Base-by-base conservation (phyloP, 2,888 invertebrate genomes). In the Xanthostigma xanthostigma region DNA sequence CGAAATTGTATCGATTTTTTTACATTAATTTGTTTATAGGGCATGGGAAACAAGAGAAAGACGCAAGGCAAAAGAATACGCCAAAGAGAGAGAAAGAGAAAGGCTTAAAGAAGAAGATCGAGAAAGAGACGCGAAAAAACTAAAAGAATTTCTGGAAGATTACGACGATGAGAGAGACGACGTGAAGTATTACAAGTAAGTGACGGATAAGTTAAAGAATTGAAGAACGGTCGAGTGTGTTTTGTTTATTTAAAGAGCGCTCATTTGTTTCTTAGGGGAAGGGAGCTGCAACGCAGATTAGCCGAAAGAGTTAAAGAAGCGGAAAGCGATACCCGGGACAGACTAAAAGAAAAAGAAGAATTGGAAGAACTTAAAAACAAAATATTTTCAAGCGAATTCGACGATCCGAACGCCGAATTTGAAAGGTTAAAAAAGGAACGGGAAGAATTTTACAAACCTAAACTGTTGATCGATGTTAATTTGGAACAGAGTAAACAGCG, bases 121-220 rank as follows among this genome's bases (percentile, higher is more conserved):
- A 50, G 84, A 87, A 65, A 79, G 84, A 50, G 97, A 98, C 69
- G 95, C 94, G 1, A 89, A 91, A 69, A 76, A 91, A 41, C 75
- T 98, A 48, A 93, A 94, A 67, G 93, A 96, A 72, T 99, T 99
- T 68, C 76, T 98, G 3, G 98, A 98, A 70, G 97, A 98, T 67
- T 99, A 99, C 63, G 96, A 97, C 62, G 98, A 98, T 67, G 95
- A 96, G 67, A 75, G 94, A 46, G 95, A 97, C 67, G 98, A 98
- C 66, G 78, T 86, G 44, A 96, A 96, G 71, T 98, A 90, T 71
- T 98, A 96, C 74, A 93, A 90, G 81, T 80, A 62, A 66, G 72
- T 62, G 35, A 14, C 40, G 12, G 45, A 45, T 45, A 17, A 17
- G 4, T 11, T 11, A 46, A 43, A 38, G 17, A n/a, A 44, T 14